A percentile compares a stretch with the other conserved stretches of the same genome.
Evolutionary conservation across 2,888 invertebrate species (phyloP).

Genomic region (Bhutanitis thaidina): DNA sequence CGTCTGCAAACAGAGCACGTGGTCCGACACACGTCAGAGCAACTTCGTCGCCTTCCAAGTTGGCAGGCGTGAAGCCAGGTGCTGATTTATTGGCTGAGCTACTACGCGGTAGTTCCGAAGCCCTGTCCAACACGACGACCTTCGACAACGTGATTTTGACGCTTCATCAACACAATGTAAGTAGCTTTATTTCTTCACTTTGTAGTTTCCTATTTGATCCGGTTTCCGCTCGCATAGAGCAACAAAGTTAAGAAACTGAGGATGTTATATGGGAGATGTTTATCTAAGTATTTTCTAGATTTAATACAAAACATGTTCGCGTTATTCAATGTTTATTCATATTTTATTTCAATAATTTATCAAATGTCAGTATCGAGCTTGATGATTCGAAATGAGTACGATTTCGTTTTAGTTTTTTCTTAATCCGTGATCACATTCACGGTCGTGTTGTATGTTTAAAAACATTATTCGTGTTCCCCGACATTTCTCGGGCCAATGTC

Average conservation of each 20-base stretch:
- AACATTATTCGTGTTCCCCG: conserved; percentile 53
- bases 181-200: conserved; percentile 37
- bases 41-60: conserved; percentile 88
- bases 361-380: background rate
- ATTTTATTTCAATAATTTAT: conserved; percentile 3
- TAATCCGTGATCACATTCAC: conserved; percentile 57
- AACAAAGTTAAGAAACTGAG: conserved; percentile 52
- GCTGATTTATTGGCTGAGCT: conserved; percentile 87
- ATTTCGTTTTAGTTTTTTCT: conserved; percentile 39
- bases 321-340: conserved; percentile 50
- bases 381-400: conserved; percentile 25
- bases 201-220: conserved; percentile 38
- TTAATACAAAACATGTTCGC: conserved; percentile 35
- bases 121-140: conserved; percentile 81
- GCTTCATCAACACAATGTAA: conserved; percentile 74
- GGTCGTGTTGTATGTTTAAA: conserved; percentile 50
- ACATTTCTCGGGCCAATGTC: conserved; percentile 63
- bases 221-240: conserved; percentile 43
- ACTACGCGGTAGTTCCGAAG: conserved; percentile 89
- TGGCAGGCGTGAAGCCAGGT: conserved; percentile 80
- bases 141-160: conserved; percentile 76
- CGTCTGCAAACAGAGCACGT: conserved; percentile 57
- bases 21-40: conserved; percentile 85
- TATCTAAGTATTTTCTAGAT: conserved; percentile 59
- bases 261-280: conserved; percentile 61